These are phyloP conservation scores for Mesopsocus fuscifrons DNA, from an alignment of 2,888 invertebrate species.

Conservation along the genomic window DNA sequence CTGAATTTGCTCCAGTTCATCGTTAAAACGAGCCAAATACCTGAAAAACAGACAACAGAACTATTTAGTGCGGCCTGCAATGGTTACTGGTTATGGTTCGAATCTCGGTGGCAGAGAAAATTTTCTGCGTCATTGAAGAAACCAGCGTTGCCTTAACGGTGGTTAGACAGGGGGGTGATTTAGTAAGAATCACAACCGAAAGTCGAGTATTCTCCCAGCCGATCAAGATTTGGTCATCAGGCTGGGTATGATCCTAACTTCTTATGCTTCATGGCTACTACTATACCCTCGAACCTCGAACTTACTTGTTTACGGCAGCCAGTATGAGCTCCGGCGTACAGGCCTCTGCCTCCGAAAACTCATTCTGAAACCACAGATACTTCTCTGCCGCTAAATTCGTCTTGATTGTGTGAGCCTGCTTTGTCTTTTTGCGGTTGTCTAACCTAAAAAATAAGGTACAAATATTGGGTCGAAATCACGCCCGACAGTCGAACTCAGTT, in stretches of 20 bases:
- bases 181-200: too few relatives aligned
- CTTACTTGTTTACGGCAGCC: slow-evolving; percentile 35
- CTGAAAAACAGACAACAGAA: slow-evolving; percentile 23
- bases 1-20: slow-evolving; percentile 57
- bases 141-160: slow-evolving; percentile 18
- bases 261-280: too few relatives aligned
- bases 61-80: too few relatives aligned
- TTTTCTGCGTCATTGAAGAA: too few relatives aligned
- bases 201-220: too few relatives aligned
- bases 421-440: slow-evolving; percentile 37
- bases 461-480: slow-evolving; percentile 11
- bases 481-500: too few relatives aligned
- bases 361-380: slow-evolving; percentile 55
- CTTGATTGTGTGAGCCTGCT: slow-evolving; percentile 46
- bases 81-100: too few relatives aligned
- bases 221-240: too few relatives aligned
- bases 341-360: slow-evolving; percentile 32
- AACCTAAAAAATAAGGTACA: slow-evolving; percentile 23
- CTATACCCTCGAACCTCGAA: too few relatives aligned
- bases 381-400: slow-evolving; percentile 58
- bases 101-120: too few relatives aligned
- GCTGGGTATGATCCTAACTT: too few relatives aligned
- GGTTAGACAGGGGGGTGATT: too few relatives aligned
- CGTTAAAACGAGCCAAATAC: slow-evolving; percentile 46
- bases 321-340: slow-evolving; percentile 40